phyloP scores from a whole-genome alignment of 2,888 invertebrate species.

The Psylliodes chrysocephalus region DNA sequence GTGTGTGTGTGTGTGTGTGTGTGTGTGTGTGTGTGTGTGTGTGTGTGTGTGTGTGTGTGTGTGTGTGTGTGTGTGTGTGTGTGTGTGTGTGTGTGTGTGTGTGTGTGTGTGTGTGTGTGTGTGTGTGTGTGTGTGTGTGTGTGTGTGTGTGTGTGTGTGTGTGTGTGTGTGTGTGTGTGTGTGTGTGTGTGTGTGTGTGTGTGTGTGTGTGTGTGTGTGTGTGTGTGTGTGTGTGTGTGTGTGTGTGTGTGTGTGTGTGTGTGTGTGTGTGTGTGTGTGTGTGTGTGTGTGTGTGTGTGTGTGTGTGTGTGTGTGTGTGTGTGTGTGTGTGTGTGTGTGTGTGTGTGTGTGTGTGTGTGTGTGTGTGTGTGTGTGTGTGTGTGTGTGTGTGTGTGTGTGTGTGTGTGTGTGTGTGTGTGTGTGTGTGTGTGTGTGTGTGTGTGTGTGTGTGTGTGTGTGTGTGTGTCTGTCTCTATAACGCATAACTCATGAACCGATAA shows the following conservation, averaged over 20 bases:
- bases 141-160: not conserved
- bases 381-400: not conserved
- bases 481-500: no score
- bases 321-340: not conserved
- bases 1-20: not conserved
- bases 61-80: not conserved
- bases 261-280: not conserved
- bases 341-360: not conserved
- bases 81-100: not conserved
- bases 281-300: not conserved
- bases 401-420: not conserved
- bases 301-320: not conserved
- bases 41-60: not conserved
- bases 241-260: not conserved
- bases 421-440: not conserved
- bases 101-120: not conserved
- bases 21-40: not conserved
- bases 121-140: not conserved
- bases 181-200: not conserved
- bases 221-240: not conserved
- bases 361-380: not conserved
- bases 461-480: no score
- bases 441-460: not conserved
- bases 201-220: not conserved
- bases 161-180: not conserved